Percentiles rank a stretch among this genome's conserved stretches.
phyloP scores from a whole-genome alignment of 2,888 invertebrate genomes.

The Latrodectus hesperus region DNA sequence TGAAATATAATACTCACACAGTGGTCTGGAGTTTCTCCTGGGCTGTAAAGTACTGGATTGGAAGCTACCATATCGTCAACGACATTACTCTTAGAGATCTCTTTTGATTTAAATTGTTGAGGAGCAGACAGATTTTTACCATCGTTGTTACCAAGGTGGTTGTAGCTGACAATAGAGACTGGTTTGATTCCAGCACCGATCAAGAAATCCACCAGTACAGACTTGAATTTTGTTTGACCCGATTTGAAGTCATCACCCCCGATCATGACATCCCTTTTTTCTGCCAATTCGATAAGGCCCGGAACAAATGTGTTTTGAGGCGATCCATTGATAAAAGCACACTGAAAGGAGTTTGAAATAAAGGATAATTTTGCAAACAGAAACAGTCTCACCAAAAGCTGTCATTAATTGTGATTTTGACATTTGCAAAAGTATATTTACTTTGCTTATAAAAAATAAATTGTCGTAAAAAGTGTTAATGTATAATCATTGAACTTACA shows the following conservation, averaged over 20 bases:
- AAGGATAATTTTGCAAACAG: no score
- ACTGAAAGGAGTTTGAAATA: slow-evolving; percentile 77
- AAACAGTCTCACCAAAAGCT: no score
- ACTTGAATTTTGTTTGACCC: slow-evolving; percentile 97
- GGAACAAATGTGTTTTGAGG: slow-evolving; percentile 97
- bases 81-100: slow-evolving; percentile 96
- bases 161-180: slow-evolving; percentile 96
- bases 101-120: slow-evolving; percentile 90
- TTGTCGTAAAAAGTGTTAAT: no score
- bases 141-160: slow-evolving; percentile 98
- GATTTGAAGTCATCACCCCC: slow-evolving; percentile 98
- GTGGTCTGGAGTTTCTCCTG: slow-evolving; percentile 92
- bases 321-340: slow-evolving; percentile 95
- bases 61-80: slow-evolving; percentile 96
- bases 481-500: slow-evolving; percentile 77
- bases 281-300: slow-evolving; percentile 87
- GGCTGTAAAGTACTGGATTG: slow-evolving; percentile 86
- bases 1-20: slow-evolving; percentile 78
- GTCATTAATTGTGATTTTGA: no score
- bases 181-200: slow-evolving; percentile 96
- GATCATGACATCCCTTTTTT: slow-evolving; percentile 84
- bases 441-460: no score
- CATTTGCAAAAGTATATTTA: no score
- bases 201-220: slow-evolving; percentile 95
- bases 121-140: slow-evolving; percentile 95